A percentile compares a stretch with the other conserved stretches of the same genome.
phyloP scores from a whole-genome alignment of 1,140 invertebrate species.

The Macrosteles quadrilineatus region DNA sequence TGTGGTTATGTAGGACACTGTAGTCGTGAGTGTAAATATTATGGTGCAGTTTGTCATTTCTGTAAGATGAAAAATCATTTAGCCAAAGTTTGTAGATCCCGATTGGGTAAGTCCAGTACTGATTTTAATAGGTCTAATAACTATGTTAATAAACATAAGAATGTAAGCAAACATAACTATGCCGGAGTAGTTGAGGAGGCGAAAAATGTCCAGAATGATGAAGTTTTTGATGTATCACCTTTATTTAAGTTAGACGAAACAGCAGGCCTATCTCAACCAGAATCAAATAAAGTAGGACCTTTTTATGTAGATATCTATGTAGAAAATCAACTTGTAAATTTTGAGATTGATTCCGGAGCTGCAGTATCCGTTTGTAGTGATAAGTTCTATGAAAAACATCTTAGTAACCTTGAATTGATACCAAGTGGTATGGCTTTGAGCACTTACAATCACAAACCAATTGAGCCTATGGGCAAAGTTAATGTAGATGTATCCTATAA shows the following conservation, averaged over 20 bases:
- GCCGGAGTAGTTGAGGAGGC: not conserved
- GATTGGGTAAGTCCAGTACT: not conserved
- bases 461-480: conserved; percentile 2
- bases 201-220: not conserved
- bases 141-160: not conserved
- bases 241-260: not conserved
- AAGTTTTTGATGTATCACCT: not conserved
- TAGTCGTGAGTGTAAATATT: too few species aligned
- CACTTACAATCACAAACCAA: not conserved
- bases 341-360: conserved; percentile 1
- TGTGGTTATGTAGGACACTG: not conserved
- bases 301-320: not conserved
- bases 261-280: not conserved
- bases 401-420: not conserved
- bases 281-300: not conserved
- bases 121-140: not conserved
- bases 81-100: not conserved
- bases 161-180: not conserved
- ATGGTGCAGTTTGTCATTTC: not conserved
- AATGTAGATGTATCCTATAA: not conserved
- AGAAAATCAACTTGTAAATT: not conserved
- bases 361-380: not conserved
- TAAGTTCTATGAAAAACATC: not conserved
- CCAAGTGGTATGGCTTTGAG: not conserved
- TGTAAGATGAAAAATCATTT: not conserved